Percentiles rank a stretch among this genome's conserved stretches.
These are phyloP conservation scores for Hipparchia sbordonii DNA, from an alignment of 2,888 invertebrate genomes.

Conservation along the genomic window DNA sequence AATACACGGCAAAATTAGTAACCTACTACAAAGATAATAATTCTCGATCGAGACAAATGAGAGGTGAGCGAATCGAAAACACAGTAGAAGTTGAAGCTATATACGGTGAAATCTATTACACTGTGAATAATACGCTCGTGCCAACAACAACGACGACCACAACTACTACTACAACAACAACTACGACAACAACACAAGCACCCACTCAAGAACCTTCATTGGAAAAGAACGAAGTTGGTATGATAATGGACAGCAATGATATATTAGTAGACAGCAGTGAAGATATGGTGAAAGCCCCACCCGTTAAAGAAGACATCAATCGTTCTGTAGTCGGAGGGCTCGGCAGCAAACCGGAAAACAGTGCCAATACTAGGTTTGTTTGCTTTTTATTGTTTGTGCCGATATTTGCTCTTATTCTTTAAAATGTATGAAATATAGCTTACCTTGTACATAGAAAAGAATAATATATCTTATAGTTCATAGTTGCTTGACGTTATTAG, in stretches of 20 bases:
- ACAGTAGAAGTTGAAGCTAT: conserved; percentile 87
- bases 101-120: conserved; percentile 90
- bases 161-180: conserved; percentile 84
- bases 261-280: conserved; percentile 65
- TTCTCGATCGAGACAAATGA: conserved; percentile 82
- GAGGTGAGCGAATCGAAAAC: conserved; percentile 85
- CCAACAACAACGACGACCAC: conserved; percentile 88
- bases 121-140: conserved; percentile 88
- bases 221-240: conserved; percentile 69
- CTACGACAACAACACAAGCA: conserved; percentile 79
- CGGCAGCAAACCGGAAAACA: conserved; percentile 57
- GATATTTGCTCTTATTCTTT: conserved; percentile 57
- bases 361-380: conserved; percentile 51
- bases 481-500: conserved; percentile 64
- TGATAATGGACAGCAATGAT: conserved; percentile 59
- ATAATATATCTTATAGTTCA: conserved; percentile 60
- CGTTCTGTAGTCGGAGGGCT: conserved; percentile 67
- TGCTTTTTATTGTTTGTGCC: conserved; percentile 59
- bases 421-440: conserved; percentile 51
- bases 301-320: conserved; percentile 65
- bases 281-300: conserved; percentile 54
- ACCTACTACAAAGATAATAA: conserved; percentile 86
- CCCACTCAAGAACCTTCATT: conserved; percentile 81
- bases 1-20: conserved; percentile 88
- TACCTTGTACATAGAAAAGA: conserved; percentile 66